These are phyloP conservation scores for Drosophila imparisetae DNA, from an alignment of 2,888 invertebrate genomes.

Conservation along the genomic window DNA sequence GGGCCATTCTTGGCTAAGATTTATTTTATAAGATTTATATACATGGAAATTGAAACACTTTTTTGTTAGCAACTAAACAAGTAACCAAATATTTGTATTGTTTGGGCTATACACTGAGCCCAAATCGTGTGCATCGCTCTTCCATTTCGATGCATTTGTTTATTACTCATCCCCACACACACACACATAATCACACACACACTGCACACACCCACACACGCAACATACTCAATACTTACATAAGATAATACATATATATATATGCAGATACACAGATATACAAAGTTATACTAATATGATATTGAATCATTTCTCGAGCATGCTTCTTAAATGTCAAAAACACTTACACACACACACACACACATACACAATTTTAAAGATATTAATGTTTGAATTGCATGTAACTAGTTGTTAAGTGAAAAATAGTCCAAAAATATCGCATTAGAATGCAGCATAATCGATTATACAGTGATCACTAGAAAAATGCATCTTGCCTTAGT, in stretches of 20 bases:
- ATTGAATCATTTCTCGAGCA: constrained; percentile 35
- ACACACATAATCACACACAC: constrained; percentile 2
- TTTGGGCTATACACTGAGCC: not conserved
- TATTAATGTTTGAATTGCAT: constrained; percentile 73
- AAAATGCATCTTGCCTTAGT: not conserved
- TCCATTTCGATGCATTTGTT: constrained; percentile 49
- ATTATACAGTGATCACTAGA: constrained; percentile 21
- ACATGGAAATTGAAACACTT: constrained; percentile 5
- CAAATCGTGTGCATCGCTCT: constrained; percentile 39
- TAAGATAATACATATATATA: constrained; percentile 12
- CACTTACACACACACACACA: not conserved
- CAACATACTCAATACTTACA: constrained; percentile 26
- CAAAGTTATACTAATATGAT: constrained; percentile 40
- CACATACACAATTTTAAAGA: constrained; percentile 35
- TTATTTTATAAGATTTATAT: constrained; percentile 57
- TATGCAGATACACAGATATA: constrained; percentile 6
- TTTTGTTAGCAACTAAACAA: constrained; percentile 55
- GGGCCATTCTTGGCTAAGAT: constrained; percentile 36
- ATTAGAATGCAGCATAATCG: constrained; percentile 33
- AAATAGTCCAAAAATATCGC: constrained; percentile 47
- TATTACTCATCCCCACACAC: constrained; percentile 17
- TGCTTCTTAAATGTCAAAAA: constrained; percentile 41
- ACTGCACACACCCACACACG: constrained; percentile 7
- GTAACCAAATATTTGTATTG: constrained; percentile 50
- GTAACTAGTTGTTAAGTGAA: constrained; percentile 55